Conservation (phyloP, 2,888 invertebrate genomes). For the Strigamia transsilvanica region DNA sequence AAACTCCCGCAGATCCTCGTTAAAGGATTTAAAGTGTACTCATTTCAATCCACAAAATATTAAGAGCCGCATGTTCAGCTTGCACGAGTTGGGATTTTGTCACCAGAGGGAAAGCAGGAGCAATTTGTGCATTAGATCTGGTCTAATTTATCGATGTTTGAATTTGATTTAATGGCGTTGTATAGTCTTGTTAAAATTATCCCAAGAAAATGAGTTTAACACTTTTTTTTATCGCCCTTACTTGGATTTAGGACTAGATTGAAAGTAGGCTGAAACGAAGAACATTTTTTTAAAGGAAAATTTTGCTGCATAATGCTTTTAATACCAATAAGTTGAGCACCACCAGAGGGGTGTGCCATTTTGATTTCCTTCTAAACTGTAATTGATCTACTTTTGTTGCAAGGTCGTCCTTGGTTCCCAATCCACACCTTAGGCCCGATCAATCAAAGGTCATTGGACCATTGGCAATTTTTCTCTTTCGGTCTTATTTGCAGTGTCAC, state of each 20-base stretch:
- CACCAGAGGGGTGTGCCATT: not conserved
- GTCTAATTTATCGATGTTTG: too few species aligned
- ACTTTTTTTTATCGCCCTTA: too few species aligned
- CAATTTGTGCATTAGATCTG: too few species aligned
- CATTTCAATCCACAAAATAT: too few species aligned
- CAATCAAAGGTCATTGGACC: constrained; percentile 12
- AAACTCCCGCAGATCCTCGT: too few species aligned
- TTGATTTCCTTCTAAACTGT: constrained; percentile 10
- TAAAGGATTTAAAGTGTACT: too few species aligned
- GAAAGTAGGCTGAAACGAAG: not conserved
- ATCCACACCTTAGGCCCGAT: constrained; percentile 15
- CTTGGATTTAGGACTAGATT: not conserved
- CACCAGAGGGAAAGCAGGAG: too few species aligned
- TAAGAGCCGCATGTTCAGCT: too few species aligned
- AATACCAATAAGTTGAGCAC: not conserved
- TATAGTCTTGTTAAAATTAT: too few species aligned
- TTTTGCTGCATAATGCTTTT: not conserved
- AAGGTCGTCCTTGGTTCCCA: constrained; percentile 12
- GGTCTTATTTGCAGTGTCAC: not conserved
- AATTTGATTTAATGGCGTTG: too few species aligned
- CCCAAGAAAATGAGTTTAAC: too few species aligned
- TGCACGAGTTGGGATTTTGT: too few species aligned
- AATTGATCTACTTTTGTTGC: constrained; percentile 10
- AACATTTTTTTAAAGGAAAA: not conserved
- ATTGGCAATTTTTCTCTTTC: not conserved